These are phyloP conservation scores for Zoanthus solanderi DNA, from an alignment of 92 coral and sea anemone species.

Conservation along the genomic window DNA sequence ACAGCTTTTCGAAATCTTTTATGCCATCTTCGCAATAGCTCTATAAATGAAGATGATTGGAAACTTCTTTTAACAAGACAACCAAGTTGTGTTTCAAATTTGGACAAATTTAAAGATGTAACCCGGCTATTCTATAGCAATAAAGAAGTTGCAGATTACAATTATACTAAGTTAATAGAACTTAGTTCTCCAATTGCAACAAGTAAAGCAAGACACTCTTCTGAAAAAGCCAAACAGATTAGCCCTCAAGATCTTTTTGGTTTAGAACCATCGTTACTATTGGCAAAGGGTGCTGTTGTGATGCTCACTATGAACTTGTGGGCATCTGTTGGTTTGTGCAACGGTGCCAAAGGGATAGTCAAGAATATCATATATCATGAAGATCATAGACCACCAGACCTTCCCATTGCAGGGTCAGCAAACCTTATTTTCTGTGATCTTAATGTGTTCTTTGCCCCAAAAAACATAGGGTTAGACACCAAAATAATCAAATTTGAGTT, in stretches of 20 bases:
- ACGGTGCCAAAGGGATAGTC: constrained; percentile 58
- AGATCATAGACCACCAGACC: constrained; percentile 53
- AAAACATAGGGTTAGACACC: too few species aligned
- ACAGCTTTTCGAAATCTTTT: not conserved
- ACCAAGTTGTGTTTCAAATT: not conserved
- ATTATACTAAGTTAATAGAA: not conserved
- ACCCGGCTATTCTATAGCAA: constrained; percentile 54
- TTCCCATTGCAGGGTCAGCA: constrained; percentile 57
- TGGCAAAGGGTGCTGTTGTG: constrained; percentile 43
- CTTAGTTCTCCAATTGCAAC: constrained; percentile 57
- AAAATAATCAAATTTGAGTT: too few species aligned
- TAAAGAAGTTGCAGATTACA: constrained; percentile 64
- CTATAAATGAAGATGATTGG: constrained; percentile 1
- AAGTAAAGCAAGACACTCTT: constrained; percentile 63
- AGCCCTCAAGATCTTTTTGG: constrained; percentile 66
- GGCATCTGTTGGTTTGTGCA: constrained; percentile 57
- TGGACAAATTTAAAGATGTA: constrained; percentile 1
- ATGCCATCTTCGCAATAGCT: constrained; percentile 1
- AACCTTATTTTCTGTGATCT: constrained; percentile 22
- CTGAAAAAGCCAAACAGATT: constrained; percentile 29
- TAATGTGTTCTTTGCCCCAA: constrained; percentile 30
- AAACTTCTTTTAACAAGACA: not conserved
- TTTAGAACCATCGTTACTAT: constrained; percentile 58
- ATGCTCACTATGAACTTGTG: constrained; percentile 53
- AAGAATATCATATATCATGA: constrained; percentile 45